Evolutionary conservation across 2,113 vertebrate species (phyloP).

Genomic region (Elachura formosa): DNA sequence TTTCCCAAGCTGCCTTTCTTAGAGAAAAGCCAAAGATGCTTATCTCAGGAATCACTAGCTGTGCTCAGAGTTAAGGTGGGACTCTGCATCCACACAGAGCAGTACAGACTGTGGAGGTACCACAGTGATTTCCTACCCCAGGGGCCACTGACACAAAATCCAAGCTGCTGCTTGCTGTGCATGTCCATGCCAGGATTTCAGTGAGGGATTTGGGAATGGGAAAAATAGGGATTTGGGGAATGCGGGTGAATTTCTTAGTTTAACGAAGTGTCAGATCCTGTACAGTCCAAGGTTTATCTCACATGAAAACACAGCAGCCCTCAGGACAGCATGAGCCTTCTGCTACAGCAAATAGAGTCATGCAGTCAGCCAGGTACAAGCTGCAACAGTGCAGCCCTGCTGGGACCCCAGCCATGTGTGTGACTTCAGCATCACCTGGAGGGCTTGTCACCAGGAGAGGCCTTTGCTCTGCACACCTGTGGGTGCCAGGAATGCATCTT

Average conservation of each 20-base stretch:
- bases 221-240: background rate
- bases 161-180: background rate
- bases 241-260: background rate
- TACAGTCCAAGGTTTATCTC: background rate
- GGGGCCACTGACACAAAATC: too few species aligned
- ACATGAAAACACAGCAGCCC: background rate
- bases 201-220: background rate
- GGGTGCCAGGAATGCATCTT: background rate
- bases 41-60: background rate
- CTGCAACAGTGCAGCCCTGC: background rate
- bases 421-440: background rate
- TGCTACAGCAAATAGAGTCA: background rate
- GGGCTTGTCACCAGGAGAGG: background rate
- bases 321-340: background rate
- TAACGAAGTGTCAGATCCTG: background rate
- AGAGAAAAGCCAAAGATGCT: background rate
- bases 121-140: background rate
- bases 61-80: background rate
- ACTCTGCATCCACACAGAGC: background rate
- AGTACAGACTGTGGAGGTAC: background rate
- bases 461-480: background rate
- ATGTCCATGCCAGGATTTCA: background rate
- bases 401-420: rapidly evolving
- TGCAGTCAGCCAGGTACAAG: rapidly evolving
- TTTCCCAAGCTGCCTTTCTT: background rate